Evolutionary conservation across 2,888 invertebrate genomes (phyloP).

Genomic region (Hoplodrina blanda): DNA sequence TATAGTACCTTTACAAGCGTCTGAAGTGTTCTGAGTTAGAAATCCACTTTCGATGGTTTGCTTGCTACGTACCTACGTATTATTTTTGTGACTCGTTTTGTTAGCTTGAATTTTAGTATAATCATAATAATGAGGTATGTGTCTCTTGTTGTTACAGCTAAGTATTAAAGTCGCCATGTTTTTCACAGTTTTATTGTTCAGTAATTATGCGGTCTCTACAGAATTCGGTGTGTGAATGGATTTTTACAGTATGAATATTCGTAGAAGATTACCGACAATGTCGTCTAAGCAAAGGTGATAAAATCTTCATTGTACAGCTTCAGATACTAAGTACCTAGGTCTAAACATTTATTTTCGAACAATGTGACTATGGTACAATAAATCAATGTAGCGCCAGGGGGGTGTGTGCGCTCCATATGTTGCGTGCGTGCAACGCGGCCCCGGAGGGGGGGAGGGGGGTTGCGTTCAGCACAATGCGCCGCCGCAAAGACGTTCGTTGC

Average conservation of each 20-base stretch:
- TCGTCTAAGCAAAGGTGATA: slow-evolving; percentile 34
- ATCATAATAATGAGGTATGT: too few species aligned
- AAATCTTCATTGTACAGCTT: slow-evolving; percentile 27
- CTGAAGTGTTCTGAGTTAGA: slow-evolving; percentile 36
- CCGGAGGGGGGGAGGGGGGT: slow-evolving; percentile 61
- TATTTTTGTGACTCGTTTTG: slow-evolving; percentile 16
- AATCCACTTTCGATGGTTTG: slow-evolving; percentile 44
- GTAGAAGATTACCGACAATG: slow-evolving; percentile 3
- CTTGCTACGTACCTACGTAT: slow-evolving; percentile 1
- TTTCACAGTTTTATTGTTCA: too few species aligned
- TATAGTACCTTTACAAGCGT: slow-evolving; percentile 36
- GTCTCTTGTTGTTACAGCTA: too few species aligned
- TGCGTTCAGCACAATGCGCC: slow-evolving; percentile 79
- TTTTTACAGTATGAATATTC: background rate
- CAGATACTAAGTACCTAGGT: slow-evolving; percentile 26
- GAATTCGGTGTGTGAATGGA: background rate
- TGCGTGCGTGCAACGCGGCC: slow-evolving; percentile 67
- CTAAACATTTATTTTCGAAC: slow-evolving; percentile 47
- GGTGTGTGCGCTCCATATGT: slow-evolving; percentile 68
- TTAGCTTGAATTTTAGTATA: background rate
- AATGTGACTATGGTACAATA: slow-evolving; percentile 57
- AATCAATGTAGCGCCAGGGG: slow-evolving; percentile 61
- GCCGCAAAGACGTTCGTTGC: slow-evolving; percentile 90
- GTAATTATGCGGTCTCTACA: background rate
- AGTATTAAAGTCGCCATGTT: too few species aligned